Base-by-base conservation (phyloP, 2,113 vertebrate genomes). In the Lontra canadensis region DNA sequence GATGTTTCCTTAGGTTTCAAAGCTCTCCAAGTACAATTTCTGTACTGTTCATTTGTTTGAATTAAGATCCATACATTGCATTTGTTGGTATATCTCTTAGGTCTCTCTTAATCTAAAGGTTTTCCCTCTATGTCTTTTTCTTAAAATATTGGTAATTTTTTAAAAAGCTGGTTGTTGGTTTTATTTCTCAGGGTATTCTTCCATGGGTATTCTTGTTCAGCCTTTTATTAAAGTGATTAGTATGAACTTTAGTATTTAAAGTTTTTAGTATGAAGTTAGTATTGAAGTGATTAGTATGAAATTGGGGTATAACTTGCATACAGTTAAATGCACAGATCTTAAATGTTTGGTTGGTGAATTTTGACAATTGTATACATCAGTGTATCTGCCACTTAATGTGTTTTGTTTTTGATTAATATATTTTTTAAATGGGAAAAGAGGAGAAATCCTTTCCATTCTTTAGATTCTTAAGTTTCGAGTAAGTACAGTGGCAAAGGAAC, bases 151-250 rank as follows among this genome's bases (percentile, higher is more conserved):
- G 69, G 25, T 84, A n/a, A 23, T 65, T 26, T 52, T 65, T 88
- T 26, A 3, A 47, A 81, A 88, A 94, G 47, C 21, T 84, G 6
- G 2, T 85, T 88, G 7, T 47, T 49, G 4, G n/a, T 90, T 93
- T 95, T 95, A 83, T 55, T 94, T 96, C 17, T 82, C 29, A 65
- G 31, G 17, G 4, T 94, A 3, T 81, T 90, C 12, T 89, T 93
- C 69, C 55, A 44, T 83, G 55, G 17, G 2, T 89, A 29, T 95
- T 90, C 10, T 95, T 61, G 47, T 63, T 82, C 49, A 83, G 4
- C n/a, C 49, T 95, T 93, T 87, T 87, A 47, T 83, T 65, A 90
- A 92, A 47, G 39, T 81, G 57, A 90, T 92, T 95, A 61, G 23
- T 69, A 76, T 59, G 34, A 76, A 55, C 13, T 81, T 96, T 59